Evolutionary conservation across 2,888 invertebrate genomes (phyloP).

Genomic region (Flexamia atlantica): DNA sequence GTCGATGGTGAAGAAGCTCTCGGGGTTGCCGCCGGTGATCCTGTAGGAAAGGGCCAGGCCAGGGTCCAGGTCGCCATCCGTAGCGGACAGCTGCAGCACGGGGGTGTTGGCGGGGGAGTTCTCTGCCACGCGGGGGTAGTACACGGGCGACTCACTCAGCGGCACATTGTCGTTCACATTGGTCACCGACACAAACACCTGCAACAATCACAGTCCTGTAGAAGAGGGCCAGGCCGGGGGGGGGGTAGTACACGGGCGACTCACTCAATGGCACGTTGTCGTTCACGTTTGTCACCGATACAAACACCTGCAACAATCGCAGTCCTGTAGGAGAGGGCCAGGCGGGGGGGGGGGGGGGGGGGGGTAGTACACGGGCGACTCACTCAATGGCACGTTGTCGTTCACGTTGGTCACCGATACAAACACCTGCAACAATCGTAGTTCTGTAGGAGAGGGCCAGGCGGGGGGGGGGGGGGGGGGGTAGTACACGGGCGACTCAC

Average conservation of each 20-base stretch:
- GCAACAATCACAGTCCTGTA: constrained; percentile 62
- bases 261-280: constrained; percentile 96
- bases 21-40: constrained; percentile 95
- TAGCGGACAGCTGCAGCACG: constrained; percentile 87
- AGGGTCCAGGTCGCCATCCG: constrained; percentile 87
- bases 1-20: constrained; percentile 94
- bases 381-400: constrained; percentile 96
- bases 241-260: constrained; percentile 90
- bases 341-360: constrained; percentile 70
- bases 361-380: constrained; percentile 91
- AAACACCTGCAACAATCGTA: constrained; percentile 89
- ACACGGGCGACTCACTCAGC: constrained; percentile 90
- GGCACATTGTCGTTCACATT: constrained; percentile 98
- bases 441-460: too few relatives aligned
- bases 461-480: too few relatives aligned
- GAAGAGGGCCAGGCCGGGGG: constrained; percentile 29
- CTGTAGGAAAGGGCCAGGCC: constrained; percentile 84
- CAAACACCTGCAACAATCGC: constrained; percentile 80
- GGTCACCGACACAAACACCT: constrained; percentile 90
- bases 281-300: constrained; percentile 94
- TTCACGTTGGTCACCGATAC: constrained; percentile 94
- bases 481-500: constrained; percentile 90
- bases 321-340: neutral
- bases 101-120: constrained; percentile 85
- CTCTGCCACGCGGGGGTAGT: constrained; percentile 89